Evolutionary conservation across 2,797 vertebrate genomes (phyloP), one percentile per base, ranked within the genome.

Genomic region (Gallirallus australis): DNA sequence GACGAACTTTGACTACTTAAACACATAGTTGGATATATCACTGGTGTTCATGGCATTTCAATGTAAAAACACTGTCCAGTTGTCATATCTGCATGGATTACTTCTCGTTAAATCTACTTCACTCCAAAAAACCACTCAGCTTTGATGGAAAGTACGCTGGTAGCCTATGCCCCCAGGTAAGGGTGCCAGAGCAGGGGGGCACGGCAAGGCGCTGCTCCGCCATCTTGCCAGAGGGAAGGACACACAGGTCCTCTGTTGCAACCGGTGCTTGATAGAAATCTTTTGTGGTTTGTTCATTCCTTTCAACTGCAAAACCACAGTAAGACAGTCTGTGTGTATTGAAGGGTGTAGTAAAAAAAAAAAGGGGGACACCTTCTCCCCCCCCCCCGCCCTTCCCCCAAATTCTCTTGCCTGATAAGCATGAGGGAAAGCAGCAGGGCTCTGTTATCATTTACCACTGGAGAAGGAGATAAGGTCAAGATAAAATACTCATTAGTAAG

Each of bases 121-220:
- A 19, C 35, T 80, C 72, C 30, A 56, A 59, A 79, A 86, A 76
- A 33, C 19, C 42, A 15, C 3, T 54, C 30, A 64, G 23, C 69
- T 77, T 60, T 47, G 39, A 18, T 47, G 20, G 61, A 33, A 65
- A 52, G 27, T 39, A 4, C 37, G 30, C 60, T 50, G 25, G 33
- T 17, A 33, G 53, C 47, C 45, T 27, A 7, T 65, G 23, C 24
- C 35, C 25, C 12, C n/a, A 17, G 13, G 3, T 52, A 59, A 54
- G 0, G 1, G 8, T 64, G 56, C 11, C 30, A 15, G 39, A 60
- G 54, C 15, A 27, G n/a, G 72, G 28, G n/a, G 28, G 13, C 35
- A 64, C 0, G 1, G 48, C 33, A 28, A 35, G 63, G 30, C 2
- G 0, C 37, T 65, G 12, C 30, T 82, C 68, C 16, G 0, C 15